Evolutionary conservation across 1,140 invertebrate species (phyloP), one percentile per base, ranked within the genome.

Genomic region (Ephestia elutella): DNA sequence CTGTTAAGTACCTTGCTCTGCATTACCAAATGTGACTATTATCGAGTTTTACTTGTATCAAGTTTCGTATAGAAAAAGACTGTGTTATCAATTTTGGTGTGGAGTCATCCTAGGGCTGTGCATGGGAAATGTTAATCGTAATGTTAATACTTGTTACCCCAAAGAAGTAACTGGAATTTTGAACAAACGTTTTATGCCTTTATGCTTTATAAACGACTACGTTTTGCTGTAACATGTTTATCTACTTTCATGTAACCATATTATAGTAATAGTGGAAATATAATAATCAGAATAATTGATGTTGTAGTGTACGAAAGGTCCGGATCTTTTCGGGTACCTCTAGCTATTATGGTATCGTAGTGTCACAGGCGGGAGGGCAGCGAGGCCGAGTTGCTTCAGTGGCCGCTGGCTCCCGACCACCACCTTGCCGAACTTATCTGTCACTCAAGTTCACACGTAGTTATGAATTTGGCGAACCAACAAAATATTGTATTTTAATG

Each of bases 131-230:
- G 19, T 53, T n/a, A 53, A 9, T 20, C n/a, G 50, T 53, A 53
- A 53, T 53, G n/a, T 59, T 57, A 58, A 68, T 70, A 54, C 68
- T 62, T 75, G 70, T 70, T 74, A 80, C 70, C 76, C 61, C 62
- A 65, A 55, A 59, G 62, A 66, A 70, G 75, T 69, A 76, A 21
- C 21, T 20, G 78, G 80, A 81, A 84, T 84, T 86, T 82, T 86
- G 81, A 82, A 84, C 81, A 86, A 82, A 76, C 74, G 82, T 80
- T 77, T 63, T 78, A 75, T 78, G 74, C 73, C 73, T 66, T 30
- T 76, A 71, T 59, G 81, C 79, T 77, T 79, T 68, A 71, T 65
- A 59, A 59, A 57, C 69, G 65, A 65, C 56, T 65, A 66, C 76
- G 54, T 66, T 73, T 76, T 75, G 68, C 72, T 74, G 59, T 75